phyloP scores from a whole-genome alignment of 2,797 vertebrate genomes.

The Oreochromis mossambicus region DNA sequence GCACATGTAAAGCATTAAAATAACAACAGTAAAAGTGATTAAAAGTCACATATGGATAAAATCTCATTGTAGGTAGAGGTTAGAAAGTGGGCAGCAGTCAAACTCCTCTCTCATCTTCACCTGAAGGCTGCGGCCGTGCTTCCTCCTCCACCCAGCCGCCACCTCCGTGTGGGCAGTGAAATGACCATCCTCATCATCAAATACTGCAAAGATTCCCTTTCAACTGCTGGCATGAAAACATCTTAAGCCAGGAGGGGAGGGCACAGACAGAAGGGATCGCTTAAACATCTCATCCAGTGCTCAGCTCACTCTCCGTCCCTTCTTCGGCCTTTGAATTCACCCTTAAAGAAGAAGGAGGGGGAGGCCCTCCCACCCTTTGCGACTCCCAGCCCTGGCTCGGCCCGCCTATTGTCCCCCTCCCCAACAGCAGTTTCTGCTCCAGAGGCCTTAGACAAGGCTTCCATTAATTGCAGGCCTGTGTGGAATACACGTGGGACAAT shows the following conservation, averaged over 20 bases:
- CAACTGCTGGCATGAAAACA: conserved; percentile 60
- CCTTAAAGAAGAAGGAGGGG: conserved; percentile 40
- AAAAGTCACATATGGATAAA: neutral
- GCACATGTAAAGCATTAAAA: neutral
- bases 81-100: neutral
- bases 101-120: conserved; percentile 17
- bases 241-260: conserved; percentile 66
- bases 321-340: conserved; percentile 78
- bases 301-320: conserved; percentile 64
- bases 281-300: conserved; percentile 64
- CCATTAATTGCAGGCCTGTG: conserved; percentile 91
- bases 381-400: conserved; percentile 68
- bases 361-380: conserved; percentile 80
- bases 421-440: conserved; percentile 92
- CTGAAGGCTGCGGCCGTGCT: neutral
- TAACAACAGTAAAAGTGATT: neutral
- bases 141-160: neutral
- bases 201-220: conserved; percentile 53
- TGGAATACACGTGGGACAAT: conserved; percentile 88
- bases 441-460: conserved; percentile 88
- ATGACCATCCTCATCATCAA: conserved; percentile 66
- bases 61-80: neutral
- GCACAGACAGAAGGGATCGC: conserved; percentile 59
- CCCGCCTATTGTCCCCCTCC: conserved; percentile 71
- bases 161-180: conserved; percentile 53